Evolutionary conservation across 2,888 invertebrate genomes (phyloP), one percentile per base, ranked within the genome.

Genomic region (Salticus scenicus): DNA sequence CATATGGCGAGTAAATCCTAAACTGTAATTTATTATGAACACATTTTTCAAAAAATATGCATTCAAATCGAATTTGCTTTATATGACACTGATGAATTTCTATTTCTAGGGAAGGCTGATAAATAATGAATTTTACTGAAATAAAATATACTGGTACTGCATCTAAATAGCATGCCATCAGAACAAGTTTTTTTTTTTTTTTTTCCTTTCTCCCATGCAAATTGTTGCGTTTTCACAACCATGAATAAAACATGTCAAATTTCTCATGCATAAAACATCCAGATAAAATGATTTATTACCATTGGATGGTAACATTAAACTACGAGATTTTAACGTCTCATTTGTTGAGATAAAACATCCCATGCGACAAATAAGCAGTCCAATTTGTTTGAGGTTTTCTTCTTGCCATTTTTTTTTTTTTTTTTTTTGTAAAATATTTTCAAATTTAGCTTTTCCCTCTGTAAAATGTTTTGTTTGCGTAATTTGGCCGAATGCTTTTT

Each of bases 201-300:
- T n/a, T 47, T 47, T 14, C 17, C 42, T 47, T 17, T 47, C 17
- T 47, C 42, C 17, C 2, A 10, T 10, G 17, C 17, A 17, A 17
- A 47, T 17, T 17, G 10, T 47, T 10, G 7, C 17, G 42, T 47
- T 47, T 47, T 47, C 17, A 17, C 17, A 17, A 47, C 7, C 17
- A 47, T 47, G 42, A 47, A 47, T 47, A 47, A 47, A 17, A 47
- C 42, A 47, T 47, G 42, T 17, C 42, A 47, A 47, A 47, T 47
- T 47, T 47, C 1, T 47, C 42, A 47, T 47, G 42, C 42, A 47
- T 47, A 47, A 47, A 47, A 47, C 42, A 47, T 47, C 42, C 42
- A 17, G 42, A 47, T 17, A 17, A 47, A 47, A 47, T 47, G 42
- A 47, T 47, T 47, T 47, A 47, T 47, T 47, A 17, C 42, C 17